A percentile compares a stretch with the other conserved stretches of the same genome.
Conservation (phyloP, 64 coral and sea anemone species). For the Anthopleura sola region DNA sequence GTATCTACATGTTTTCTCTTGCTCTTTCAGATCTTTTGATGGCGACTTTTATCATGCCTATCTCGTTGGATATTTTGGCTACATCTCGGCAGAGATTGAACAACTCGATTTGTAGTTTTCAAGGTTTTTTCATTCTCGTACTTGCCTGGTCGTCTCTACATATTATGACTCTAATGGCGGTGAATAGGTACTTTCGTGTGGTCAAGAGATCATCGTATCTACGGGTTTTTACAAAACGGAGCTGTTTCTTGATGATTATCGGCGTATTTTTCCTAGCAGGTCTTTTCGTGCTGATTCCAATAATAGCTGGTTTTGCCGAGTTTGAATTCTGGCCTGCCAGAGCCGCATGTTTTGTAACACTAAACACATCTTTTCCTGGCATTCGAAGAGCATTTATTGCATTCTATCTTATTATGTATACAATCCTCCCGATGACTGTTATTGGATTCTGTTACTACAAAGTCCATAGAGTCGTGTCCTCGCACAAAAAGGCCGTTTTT, state of each 20-base stretch:
- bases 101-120: slow-evolving; percentile 22
- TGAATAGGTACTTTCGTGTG: slow-evolving; percentile 46
- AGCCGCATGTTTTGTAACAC: slow-evolving; percentile 11
- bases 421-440: background rate
- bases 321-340: background rate
- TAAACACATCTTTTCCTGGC: background rate
- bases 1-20: slow-evolving; percentile 40
- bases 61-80: slow-evolving; percentile 6
- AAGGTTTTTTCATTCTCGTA: slow-evolving; percentile 17
- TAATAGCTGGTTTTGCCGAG: background rate
- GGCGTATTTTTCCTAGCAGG: background rate
- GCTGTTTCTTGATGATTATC: background rate
- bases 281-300: background rate
- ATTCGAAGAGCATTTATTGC: background rate
- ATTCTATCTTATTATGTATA: background rate
- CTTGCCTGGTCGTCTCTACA: slow-evolving; percentile 26
- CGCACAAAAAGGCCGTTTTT: slow-evolving; percentile 1
- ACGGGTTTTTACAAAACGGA: background rate
- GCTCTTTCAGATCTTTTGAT: slow-evolving; percentile 50
- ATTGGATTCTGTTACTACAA: slow-evolving; percentile 52
- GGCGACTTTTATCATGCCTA: slow-evolving; percentile 26
- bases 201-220: slow-evolving; percentile 22
- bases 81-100: slow-evolving; percentile 13
- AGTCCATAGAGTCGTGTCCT: slow-evolving; percentile 23
- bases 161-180: slow-evolving; percentile 28